Evolutionary conservation across 2,888 invertebrate species (phyloP).

Genomic region (Rotaria sp.): DNA sequence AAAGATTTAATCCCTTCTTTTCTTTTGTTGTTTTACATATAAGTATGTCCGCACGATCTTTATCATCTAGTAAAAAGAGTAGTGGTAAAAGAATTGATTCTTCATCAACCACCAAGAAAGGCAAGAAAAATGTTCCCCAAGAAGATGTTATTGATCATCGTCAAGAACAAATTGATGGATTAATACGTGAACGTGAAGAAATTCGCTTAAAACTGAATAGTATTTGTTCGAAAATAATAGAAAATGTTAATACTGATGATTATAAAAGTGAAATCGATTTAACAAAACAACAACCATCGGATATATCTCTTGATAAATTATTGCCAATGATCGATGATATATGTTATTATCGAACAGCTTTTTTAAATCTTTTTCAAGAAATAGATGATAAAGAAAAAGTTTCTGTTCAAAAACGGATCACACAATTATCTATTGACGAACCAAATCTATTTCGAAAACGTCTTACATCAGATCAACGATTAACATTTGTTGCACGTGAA

Average conservation of each 20-base stretch:
- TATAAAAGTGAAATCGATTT: neutral
- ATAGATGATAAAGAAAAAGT: neutral
- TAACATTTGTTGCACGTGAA: neutral
- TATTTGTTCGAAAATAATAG: neutral
- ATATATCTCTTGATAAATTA: neutral
- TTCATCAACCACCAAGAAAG: too few relatives aligned
- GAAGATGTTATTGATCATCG: neutral
- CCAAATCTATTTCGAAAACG: neutral
- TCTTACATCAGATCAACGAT: neutral
- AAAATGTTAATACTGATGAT: neutral
- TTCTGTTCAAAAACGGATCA: neutral
- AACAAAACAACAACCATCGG: neutral
- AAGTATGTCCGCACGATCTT: too few relatives aligned
- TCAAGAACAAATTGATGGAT: neutral
- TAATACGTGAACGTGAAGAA: neutral
- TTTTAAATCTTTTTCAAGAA: neutral
- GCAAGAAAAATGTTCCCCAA: too few relatives aligned
- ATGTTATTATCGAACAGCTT: neutral
- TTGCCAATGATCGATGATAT: neutral
- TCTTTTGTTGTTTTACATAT: too few relatives aligned
- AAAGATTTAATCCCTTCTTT: too few relatives aligned
- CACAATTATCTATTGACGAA: neutral
- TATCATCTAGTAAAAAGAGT: too few relatives aligned
- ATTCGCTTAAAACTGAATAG: neutral
- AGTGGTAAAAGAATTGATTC: too few relatives aligned